A percentile compares a stretch with the other conserved stretches of the same genome.
Evolutionary conservation across 2,797 vertebrate genomes (phyloP).

Genomic region (Gymnoscopelus braueri): DNA sequence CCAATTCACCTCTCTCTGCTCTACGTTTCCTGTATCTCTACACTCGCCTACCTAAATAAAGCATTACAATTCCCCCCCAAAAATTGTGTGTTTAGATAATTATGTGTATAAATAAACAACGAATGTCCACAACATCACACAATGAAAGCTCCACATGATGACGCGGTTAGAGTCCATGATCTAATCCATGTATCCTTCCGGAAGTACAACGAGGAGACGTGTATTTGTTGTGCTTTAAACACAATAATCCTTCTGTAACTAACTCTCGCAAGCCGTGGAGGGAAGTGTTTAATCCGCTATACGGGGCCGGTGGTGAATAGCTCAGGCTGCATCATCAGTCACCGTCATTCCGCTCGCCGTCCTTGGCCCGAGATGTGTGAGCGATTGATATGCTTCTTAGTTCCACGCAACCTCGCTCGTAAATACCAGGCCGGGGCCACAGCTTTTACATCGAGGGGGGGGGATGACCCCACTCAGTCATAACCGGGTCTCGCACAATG

Average conservation of each 20-base stretch:
- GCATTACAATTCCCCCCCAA: too few relatives aligned
- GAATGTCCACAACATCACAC: too few relatives aligned
- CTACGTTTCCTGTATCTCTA: too few relatives aligned
- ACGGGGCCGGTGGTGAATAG: constrained; percentile 36
- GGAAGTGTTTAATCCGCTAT: constrained; percentile 29
- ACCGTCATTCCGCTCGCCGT: constrained; percentile 28
- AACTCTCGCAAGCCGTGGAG: constrained; percentile 16
- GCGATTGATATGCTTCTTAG: constrained; percentile 61
- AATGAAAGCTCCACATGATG: too few relatives aligned
- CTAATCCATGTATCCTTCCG: too few relatives aligned
- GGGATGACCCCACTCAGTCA: constrained; percentile 17
- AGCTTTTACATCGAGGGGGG: constrained; percentile 8
- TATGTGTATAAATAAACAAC: too few relatives aligned
- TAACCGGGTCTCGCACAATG: not conserved
- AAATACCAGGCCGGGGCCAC: constrained; percentile 38
- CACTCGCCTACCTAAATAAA: too few relatives aligned
- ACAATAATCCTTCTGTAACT: constrained; percentile 29
- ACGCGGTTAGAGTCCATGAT: too few relatives aligned
- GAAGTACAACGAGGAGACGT: too few relatives aligned
- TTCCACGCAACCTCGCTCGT: constrained; percentile 37
- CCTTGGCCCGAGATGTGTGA: constrained; percentile 50
- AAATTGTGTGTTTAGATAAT: too few relatives aligned
- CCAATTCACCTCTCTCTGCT: too few relatives aligned
- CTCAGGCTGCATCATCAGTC: constrained; percentile 52
- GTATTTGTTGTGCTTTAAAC: too few relatives aligned